Base-by-base conservation (phyloP, 2,888 invertebrate species). In the Tenthredo amoena region DNA sequence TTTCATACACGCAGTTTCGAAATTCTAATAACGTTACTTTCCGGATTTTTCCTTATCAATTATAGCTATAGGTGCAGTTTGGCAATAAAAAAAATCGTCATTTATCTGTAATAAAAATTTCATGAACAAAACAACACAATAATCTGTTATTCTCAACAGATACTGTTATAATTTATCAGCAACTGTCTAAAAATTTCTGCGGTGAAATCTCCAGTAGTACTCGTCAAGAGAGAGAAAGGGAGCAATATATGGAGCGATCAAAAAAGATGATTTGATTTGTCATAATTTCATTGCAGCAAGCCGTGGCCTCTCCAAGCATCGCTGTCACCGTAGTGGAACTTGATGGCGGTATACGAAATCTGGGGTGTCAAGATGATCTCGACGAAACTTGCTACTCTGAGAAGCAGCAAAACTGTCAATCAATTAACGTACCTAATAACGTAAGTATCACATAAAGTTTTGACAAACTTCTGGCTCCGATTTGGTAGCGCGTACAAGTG, bases 321-420 rank as follows among this genome's bases (percentile, higher is more conserved):
- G 68, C 71, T 26, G 50, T 83, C 68, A 83, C 68, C 68, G 50
- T 83, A 3, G 83, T 83, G 9, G 83, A 83, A 83, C 68, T 83
- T n/a, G 83, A 83, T 50, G 83, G 83, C 21, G 83, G 83, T 5
- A 83, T 83, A 68, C 47, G 68, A 50, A 83, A 83, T 47, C 50
- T 31, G 31, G 83, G 71, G 26, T 83, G 83, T 71, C 62, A 81
- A 62, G 83, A 83, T 65, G 83, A 83, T 68, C 68, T 83, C 9
- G 43, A 50, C 31, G 83, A 83, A 47, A 83, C 43, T 26, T 68
- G 83, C 37, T 83, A 50, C 31, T 10, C 68, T 18, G 34, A 43
- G 1, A 43, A 15, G n/a, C 83, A 40, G 12, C 83, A 71, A 71
- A 43, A 47, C 50, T 83, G 65, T 26, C 47, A 18, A 65, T 62